These are phyloP conservation scores for Heliconius nattereri DNA, from an alignment of 1,140 invertebrate species.

Conservation along the genomic window DNA sequence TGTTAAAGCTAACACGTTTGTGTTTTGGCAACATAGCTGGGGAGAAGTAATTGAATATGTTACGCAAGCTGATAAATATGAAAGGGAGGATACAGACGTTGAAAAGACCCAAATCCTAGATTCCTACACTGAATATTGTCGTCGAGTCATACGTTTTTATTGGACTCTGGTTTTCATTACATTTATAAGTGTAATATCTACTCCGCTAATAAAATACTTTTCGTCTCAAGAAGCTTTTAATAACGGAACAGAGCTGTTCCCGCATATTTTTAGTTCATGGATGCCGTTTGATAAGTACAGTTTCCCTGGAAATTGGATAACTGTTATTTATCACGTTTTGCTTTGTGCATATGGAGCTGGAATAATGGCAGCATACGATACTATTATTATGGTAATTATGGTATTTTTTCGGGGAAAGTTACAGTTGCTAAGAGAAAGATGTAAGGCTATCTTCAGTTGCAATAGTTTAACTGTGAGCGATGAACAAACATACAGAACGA, in stretches of 20 bases:
- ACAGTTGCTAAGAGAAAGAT: slow-evolving; percentile 61
- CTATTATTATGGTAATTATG: slow-evolving; percentile 58
- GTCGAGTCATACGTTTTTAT: slow-evolving; percentile 57
- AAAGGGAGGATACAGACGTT: slow-evolving; percentile 51
- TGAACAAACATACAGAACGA: slow-evolving; percentile 37
- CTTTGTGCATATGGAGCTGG: slow-evolving; percentile 55
- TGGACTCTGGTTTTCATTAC: slow-evolving; percentile 62
- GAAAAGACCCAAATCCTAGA: slow-evolving; percentile 50
- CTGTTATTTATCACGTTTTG: slow-evolving; percentile 54
- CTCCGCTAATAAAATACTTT: slow-evolving; percentile 56
- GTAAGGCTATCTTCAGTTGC: slow-evolving; percentile 55
- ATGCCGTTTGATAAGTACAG: slow-evolving; percentile 64
- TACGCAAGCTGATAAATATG: slow-evolving; percentile 63
- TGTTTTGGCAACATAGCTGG: slow-evolving; percentile 65
- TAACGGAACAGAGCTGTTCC: slow-evolving; percentile 64
- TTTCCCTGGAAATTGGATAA: slow-evolving; percentile 61
- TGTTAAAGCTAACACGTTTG: slow-evolving; percentile 59
- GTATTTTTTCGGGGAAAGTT: slow-evolving; percentile 70
- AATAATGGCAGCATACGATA: slow-evolving; percentile 64
- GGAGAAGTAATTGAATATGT: slow-evolving; percentile 60
- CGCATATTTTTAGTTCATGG: slow-evolving; percentile 71
- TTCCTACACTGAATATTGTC: slow-evolving; percentile 64
- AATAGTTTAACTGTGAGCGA: slow-evolving; percentile 38
- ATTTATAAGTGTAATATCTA: slow-evolving; percentile 46
- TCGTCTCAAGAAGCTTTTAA: slow-evolving; percentile 54